Evolutionary conservation across 2,888 invertebrate genomes (phyloP), one percentile per base, ranked within the genome.

Genomic region (Catocala nupta): DNA sequence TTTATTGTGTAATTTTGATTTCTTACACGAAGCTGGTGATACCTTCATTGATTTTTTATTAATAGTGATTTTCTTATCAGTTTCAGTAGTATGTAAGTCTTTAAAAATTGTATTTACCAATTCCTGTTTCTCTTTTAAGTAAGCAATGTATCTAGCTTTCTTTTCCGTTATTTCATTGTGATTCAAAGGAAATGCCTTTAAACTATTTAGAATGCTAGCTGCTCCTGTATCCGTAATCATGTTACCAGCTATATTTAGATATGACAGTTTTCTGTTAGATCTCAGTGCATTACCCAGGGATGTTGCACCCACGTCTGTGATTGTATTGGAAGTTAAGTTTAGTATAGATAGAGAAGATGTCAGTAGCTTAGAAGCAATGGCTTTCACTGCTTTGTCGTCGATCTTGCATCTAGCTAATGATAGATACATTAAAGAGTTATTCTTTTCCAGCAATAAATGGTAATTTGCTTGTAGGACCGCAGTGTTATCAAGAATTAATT

Each of bases 201-300:
- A 73, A n/a, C 71, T 59, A 12, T 79, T 65, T 5, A 91, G 76
- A 67, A 91, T 82, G 58, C 66, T 63, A 12, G 67, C 52, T 6
- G 85, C 88, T 11, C 90, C 91, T 7, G 73, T 75, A 59, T 90
- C 89, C 44, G 71, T 61, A 12, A 90, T 85, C 61, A 64, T 82
- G 77, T 91, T 91, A 63, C 81, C 85, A 2, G 90, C 81, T 63
- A 90, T 65, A 78, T 89, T 90, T 57, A 90, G 85, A 83, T 88
- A 89, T 65, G 86, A 80, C 80, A 92, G 85, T 75, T 75, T 75
- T 71, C 90, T 86, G 81, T 91, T 91, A 60, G 67, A 83, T 77
- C 86, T 83, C 42, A 90, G 72, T 68, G 85, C 83, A 66, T 76
- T 76, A 42, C 79, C 82, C 39, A 90, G 71, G 71, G 78, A 56